Evolutionary conservation across 2,888 invertebrate species (phyloP), one percentile per base, ranked within the genome.

Genomic region (Andrena chrysosceles): DNA sequence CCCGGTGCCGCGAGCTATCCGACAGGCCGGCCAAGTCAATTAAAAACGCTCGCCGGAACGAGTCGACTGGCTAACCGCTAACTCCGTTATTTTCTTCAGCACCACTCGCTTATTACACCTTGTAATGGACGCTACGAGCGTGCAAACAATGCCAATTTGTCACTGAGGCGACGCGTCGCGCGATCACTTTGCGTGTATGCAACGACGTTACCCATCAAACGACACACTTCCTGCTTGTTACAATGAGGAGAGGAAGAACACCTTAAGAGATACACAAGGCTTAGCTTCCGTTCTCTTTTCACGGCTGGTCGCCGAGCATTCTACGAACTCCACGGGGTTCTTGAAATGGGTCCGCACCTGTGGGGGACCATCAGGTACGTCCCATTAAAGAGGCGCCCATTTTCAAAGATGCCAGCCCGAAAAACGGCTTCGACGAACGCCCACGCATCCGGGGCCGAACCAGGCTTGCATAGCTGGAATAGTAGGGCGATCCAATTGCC

Each of bases 281-380:
- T 49, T 33, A 79, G 77, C 83, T 83, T 87, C 90, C 85, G 88
- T 82, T 87, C 83, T 54, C 74, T 73, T 86, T 85, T 67, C 76
- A 63, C 29, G 60, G 13, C 68, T 75, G 63, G 29, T 67, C 74
- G 23, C 56, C 49, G 52, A 56, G 42, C 23, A 67, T 33, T 63
- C 69, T 26, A 63, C 64, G 69, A 63, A 52, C 73, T 69, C 76
- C 26, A 29, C 48, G 78, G 72, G 67, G 26, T 59, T 73, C 74
- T 75, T 72, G 68, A 81, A 75, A 84, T 70, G 78, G 81, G 71
- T 64, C 76, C 71, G 64, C 86, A 88, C 86, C 88, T 89, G 88
- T 71, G 75, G 69, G 75, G 31, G 78, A 69, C 56, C 76, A 70
- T 78, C 77, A 68, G 86, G 81, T 81, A 72, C 67, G 62, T 60